A percentile compares a stretch with the other conserved stretches of the same genome.
Conservation (phyloP, 2,113 vertebrate species). For the Ranitomeya variabilis region DNA sequence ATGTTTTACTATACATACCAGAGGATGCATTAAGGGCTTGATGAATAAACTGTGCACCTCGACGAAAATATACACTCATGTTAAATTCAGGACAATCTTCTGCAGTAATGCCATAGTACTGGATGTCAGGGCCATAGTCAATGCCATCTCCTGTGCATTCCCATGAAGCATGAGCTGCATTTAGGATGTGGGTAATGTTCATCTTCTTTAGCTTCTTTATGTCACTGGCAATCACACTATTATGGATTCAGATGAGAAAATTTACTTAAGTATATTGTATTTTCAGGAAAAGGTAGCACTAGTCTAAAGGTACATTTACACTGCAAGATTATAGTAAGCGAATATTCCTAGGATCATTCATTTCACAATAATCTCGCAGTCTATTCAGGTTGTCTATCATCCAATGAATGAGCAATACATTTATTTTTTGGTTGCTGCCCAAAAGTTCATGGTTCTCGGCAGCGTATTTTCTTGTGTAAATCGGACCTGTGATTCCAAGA, state of each 20-base stretch:
- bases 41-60: conserved; percentile 78
- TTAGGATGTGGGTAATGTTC: conserved; percentile 59
- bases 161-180: conserved; percentile 68
- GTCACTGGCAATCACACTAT: conserved; percentile 51
- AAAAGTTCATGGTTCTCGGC: too few species aligned
- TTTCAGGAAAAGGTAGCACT: not conserved
- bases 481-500: too few species aligned
- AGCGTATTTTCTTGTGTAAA: too few species aligned
- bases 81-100: conserved; percentile 81
- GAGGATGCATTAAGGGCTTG: conserved; percentile 72
- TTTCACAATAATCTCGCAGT: too few species aligned
- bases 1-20: conserved; percentile 63
- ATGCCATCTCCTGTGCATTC: conserved; percentile 77
- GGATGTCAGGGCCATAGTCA: conserved; percentile 76
- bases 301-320: not conserved
- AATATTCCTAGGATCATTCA: too few species aligned
- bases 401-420: too few species aligned
- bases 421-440: too few species aligned
- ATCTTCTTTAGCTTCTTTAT: conserved; percentile 51
- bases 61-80: conserved; percentile 76
- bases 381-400: too few species aligned
- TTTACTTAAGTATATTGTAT: not conserved
- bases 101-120: conserved; percentile 80
- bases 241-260: not conserved
- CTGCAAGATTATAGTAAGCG: too few species aligned